phyloP scores from a whole-genome alignment of 2,113 vertebrate genomes.

The Tricholaema leucomelas region DNA sequence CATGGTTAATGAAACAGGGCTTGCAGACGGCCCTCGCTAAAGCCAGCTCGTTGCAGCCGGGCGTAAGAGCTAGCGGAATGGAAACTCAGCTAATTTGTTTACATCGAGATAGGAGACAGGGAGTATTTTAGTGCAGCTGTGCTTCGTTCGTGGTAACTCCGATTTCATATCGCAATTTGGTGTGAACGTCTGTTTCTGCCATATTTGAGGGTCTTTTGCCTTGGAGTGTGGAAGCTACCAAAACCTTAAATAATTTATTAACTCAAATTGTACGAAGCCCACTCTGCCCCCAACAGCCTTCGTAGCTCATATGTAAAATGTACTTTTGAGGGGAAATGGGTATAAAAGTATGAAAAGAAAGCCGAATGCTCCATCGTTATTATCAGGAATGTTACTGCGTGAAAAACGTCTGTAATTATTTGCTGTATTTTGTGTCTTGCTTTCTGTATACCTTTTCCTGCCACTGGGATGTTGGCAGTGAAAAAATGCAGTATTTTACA shows the following conservation, averaged over 20 bases:
- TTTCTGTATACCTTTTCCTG: background rate
- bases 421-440: background rate
- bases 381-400: background rate
- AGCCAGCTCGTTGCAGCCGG: background rate
- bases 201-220: background rate
- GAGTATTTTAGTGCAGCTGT: background rate
- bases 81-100: background rate
- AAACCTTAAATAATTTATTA: background rate
- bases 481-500: conserved; percentile 26
- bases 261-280: background rate
- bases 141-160: background rate
- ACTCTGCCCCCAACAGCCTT: background rate
- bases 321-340: background rate
- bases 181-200: background rate
- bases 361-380: background rate
- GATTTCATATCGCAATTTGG: background rate
- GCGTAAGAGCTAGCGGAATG: background rate
- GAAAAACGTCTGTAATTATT: conserved; percentile 4
- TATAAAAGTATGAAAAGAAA: background rate
- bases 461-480: background rate
- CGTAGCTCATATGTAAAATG: background rate
- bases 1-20: background rate
- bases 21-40: background rate
- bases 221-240: background rate
- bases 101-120: background rate